phyloP scores from a whole-genome alignment of 1,140 invertebrate genomes.

The Cryptotermes secundus region DNA sequence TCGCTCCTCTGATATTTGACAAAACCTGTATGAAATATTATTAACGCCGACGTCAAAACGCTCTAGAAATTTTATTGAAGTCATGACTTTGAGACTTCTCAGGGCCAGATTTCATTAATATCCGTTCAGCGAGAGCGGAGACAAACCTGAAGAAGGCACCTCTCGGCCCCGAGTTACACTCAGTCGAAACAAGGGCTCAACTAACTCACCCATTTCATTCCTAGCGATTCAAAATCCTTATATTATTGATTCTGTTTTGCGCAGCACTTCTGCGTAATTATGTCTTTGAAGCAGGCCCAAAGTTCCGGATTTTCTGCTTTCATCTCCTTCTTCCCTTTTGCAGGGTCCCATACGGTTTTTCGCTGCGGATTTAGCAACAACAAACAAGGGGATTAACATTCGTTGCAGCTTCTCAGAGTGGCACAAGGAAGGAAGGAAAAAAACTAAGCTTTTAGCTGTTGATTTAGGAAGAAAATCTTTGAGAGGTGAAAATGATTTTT shows the following conservation, averaged over 20 bases:
- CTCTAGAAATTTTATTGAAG: too few species aligned
- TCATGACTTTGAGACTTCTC: too few species aligned
- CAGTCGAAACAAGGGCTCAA: too few species aligned
- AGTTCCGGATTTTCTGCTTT: too few species aligned
- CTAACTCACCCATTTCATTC: too few species aligned
- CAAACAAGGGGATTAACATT: neutral
- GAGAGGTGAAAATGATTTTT: slow-evolving; percentile 14
- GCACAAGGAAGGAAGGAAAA: neutral
- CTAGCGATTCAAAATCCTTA: neutral
- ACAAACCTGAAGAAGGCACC: too few species aligned
- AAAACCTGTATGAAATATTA: too few species aligned
- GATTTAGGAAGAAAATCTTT: neutral
- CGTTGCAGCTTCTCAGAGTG: neutral
- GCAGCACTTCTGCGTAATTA: neutral
- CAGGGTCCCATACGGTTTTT: neutral
- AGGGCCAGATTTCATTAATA: too few species aligned
- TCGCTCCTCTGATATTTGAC: too few species aligned
- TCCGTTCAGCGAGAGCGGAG: too few species aligned
- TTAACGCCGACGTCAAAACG: too few species aligned
- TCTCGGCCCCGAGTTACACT: too few species aligned
- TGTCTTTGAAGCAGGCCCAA: neutral
- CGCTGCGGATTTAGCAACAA: neutral
- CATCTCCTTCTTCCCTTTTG: neutral
- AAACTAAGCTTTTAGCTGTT: neutral
- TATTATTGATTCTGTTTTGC: neutral